Evolutionary conservation across 2,113 vertebrate species (phyloP), one percentile per base, ranked within the genome.

Genomic region (Heloderma charlesbogerti): DNA sequence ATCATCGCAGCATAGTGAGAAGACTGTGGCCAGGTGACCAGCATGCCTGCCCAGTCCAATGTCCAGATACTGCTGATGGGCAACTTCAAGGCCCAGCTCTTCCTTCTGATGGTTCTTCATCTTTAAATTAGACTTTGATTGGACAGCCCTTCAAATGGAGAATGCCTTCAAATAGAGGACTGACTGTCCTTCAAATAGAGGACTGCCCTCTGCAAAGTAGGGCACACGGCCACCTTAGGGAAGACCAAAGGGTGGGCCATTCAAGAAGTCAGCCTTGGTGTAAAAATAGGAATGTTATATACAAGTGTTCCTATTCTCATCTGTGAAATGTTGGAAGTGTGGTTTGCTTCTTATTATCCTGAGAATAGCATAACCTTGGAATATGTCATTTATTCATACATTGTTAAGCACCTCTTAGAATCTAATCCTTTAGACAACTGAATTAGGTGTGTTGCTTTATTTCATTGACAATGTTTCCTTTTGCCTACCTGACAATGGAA

Each of bases 361-460:
- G 89, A 88, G n/a, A 92, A 34, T 1, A 51, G 48, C 12, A 20
- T 57, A 85, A 84, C 71, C 54, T 77, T 84, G 72, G 31, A 22
- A 16, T 91, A 72, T 1, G 31, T 4, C 43, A 85, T 27, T 4
- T 71, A 43, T 88, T 92, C 60, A 51, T 51, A 51, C 48, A 51
- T 51, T 51, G 48, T 92, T 92, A 95, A 95, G 87, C 72, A 91
- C 13, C 57, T 93, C 85, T 93, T 92, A 89, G 83, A 94, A 95
- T 91, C 89, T 88, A 94, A 81, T 78, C 66, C 15, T 92, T 89
- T 87, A 29, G 2, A 2, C 40, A 91, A 48, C 77, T 94, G 88
- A 91, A 93, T 95, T 89, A 88, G 71, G 81, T 91, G 71, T 94
- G 87, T 92, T 94, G 79, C 34, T 92, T 96, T 95, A 92, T 89